Base-by-base conservation (phyloP, 2,113 vertebrate species). In the Urocynchramus pylzowi region DNA sequence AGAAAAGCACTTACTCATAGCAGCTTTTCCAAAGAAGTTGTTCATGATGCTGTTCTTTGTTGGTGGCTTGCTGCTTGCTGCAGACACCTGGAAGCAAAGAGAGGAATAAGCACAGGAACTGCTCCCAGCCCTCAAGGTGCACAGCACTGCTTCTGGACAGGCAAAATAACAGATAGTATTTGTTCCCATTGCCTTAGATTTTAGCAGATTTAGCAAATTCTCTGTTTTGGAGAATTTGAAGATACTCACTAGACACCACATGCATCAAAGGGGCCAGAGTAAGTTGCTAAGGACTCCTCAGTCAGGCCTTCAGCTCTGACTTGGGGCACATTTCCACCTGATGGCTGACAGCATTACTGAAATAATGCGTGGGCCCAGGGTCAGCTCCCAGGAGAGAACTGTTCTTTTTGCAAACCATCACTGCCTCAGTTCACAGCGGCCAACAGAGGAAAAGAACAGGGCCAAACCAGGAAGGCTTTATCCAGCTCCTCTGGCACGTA, bases 21-120 rank as follows among this genome's bases (percentile, higher is more conserved):
- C 96, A 96, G 98, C 98, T 98, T 97, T 99, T 59, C 98, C 98
- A 97, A 99, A 99, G 97, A 99, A 99, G 96, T 99, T 99, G 84
- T 87, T 98, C 94, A 98, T 93, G 10, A 97, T 79, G 76, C 63
- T 99, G 47, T 84, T 60, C 94, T 99, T 99, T 31, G 68, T 89
- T 10, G 97, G 69, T 16, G 97, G 93, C 94, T 99, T 99, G 91
- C 68, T 98, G 98, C 98, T 98, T 16, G 89, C 41, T 13, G 95
- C 71, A 50, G 98, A 97, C 63, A 93, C 97, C 99, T 99, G 94
- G 71, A 97, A 98, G 45, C 37, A 97, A 82, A 97, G 52, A 90
- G 56, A 92, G 80, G 78, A 88, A 95, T 74, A 95, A 96, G 26
- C 59, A 77, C 80, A 79, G 86, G 70, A 91, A 79, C 44, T 68